Conservation (phyloP, 2,888 invertebrate species). For the Lochmaea crataegi region DNA sequence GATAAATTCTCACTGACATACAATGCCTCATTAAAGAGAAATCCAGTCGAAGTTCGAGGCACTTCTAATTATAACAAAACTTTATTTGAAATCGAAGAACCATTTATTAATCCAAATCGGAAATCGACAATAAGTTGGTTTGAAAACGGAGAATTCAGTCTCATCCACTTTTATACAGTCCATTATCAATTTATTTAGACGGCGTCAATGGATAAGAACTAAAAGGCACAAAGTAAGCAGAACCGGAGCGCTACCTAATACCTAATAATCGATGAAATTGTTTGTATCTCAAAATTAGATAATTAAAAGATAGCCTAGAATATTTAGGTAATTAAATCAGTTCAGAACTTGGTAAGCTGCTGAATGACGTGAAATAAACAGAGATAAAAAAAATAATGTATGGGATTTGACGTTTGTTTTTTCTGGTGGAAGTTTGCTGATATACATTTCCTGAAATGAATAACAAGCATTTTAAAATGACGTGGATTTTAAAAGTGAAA, state of each 20-base stretch:
- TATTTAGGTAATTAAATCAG: too few relatives aligned
- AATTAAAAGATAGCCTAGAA: too few relatives aligned
- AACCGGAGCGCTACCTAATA: background rate
- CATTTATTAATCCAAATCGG: slow-evolving; percentile 32
- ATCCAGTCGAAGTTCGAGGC: slow-evolving; percentile 1
- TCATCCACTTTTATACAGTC: slow-evolving; percentile 28
- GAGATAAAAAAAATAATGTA: too few relatives aligned
- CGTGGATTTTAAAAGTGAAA: too few relatives aligned
- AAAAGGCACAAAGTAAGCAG: background rate
- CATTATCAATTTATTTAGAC: slow-evolving; percentile 18
- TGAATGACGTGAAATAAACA: too few relatives aligned
- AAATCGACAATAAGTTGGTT: slow-evolving; percentile 27
- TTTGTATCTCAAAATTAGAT: too few relatives aligned
- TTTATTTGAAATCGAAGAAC: slow-evolving; percentile 24
- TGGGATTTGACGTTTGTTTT: too few relatives aligned
- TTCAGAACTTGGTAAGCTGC: too few relatives aligned
- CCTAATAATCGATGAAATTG: too few relatives aligned
- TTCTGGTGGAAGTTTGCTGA: too few relatives aligned
- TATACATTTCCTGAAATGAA: too few relatives aligned
- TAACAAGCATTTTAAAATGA: too few relatives aligned
- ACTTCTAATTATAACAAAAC: slow-evolving; percentile 27
- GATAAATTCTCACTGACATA: background rate
- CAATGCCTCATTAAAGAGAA: slow-evolving; percentile 8
- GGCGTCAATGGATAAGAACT: slow-evolving; percentile 13
- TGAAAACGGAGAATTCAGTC: slow-evolving; percentile 14